Evolutionary conservation across 2,113 vertebrate species (phyloP).

Genomic region (Orcinus orca): DNA sequence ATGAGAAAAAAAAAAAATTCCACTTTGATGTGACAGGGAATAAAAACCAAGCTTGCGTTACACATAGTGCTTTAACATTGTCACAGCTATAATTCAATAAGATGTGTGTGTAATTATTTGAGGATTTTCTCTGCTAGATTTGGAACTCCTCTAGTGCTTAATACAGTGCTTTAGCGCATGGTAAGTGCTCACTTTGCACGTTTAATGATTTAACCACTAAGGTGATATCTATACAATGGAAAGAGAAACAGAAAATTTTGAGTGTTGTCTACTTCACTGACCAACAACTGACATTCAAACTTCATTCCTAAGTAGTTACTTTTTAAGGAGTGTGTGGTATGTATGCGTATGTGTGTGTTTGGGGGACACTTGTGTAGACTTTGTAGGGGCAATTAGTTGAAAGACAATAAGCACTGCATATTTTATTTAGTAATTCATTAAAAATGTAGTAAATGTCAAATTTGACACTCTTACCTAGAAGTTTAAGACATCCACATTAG

Average conservation of each 20-base stretch:
- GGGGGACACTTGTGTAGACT: not conserved
- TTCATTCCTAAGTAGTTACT: not conserved
- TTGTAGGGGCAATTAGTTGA: not conserved
- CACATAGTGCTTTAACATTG: not conserved
- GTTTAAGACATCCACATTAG: not conserved
- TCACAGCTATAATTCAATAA: not conserved
- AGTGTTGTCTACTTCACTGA: not conserved
- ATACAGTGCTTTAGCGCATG: not conserved
- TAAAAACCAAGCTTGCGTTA: not conserved
- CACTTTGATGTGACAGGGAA: not conserved
- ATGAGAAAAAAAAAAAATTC: not conserved
- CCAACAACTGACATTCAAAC: not conserved
- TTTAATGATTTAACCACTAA: conserved; percentile 1
- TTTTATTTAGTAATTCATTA: conserved; percentile 4
- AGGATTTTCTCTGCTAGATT: not conserved
- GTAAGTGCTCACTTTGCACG: not conserved
- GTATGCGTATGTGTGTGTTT: not conserved
- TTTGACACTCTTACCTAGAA: not conserved
- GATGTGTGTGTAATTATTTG: not conserved
- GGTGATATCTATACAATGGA: not conserved
- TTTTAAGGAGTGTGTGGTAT: not conserved
- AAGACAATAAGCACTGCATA: not conserved
- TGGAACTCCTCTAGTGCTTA: not conserved
- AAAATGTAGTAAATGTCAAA: not conserved
- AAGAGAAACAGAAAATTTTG: not conserved